phyloP scores from a whole-genome alignment of 2,888 invertebrate genomes.

The Drosophila kokeensis region DNA sequence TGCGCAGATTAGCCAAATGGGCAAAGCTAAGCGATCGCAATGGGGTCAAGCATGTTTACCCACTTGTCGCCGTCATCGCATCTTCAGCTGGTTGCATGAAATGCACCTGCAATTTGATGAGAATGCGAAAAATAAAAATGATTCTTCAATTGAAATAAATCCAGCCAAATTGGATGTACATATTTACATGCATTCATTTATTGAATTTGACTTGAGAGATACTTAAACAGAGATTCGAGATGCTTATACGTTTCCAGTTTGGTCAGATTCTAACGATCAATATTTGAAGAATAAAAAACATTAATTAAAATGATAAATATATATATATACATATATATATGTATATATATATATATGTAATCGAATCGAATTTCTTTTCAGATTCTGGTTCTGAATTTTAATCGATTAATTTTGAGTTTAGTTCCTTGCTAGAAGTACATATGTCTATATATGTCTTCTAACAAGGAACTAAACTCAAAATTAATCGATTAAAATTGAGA shows the following conservation, averaged over 20 bases:
- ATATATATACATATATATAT: too few species aligned
- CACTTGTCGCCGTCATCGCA: slow-evolving; percentile 26
- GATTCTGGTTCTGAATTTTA: too few species aligned
- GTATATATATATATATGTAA: background rate
- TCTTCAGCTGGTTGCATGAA: slow-evolving; percentile 13
- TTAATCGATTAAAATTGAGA: background rate
- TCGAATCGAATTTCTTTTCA: too few species aligned
- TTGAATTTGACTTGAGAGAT: background rate
- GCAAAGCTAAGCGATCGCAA: slow-evolving; percentile 18
- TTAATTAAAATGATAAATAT: too few species aligned
- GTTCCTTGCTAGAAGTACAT: too few species aligned
- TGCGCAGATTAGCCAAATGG: slow-evolving; percentile 34
- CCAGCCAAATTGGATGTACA: background rate
- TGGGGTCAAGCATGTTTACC: slow-evolving; percentile 45
- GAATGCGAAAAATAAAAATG: background rate
- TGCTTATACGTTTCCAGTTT: too few species aligned
- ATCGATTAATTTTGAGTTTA: too few species aligned
- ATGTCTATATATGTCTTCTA: too few species aligned
- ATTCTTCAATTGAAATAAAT: slow-evolving; percentile 10
- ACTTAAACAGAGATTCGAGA: background rate
- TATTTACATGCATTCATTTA: background rate
- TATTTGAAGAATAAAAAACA: too few species aligned
- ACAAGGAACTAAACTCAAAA: background rate
- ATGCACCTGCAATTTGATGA: slow-evolving; percentile 12
- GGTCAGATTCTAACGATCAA: too few species aligned